Evolutionary conservation across 2,888 invertebrate genomes (phyloP).

Genomic region (Metalampra italica): DNA sequence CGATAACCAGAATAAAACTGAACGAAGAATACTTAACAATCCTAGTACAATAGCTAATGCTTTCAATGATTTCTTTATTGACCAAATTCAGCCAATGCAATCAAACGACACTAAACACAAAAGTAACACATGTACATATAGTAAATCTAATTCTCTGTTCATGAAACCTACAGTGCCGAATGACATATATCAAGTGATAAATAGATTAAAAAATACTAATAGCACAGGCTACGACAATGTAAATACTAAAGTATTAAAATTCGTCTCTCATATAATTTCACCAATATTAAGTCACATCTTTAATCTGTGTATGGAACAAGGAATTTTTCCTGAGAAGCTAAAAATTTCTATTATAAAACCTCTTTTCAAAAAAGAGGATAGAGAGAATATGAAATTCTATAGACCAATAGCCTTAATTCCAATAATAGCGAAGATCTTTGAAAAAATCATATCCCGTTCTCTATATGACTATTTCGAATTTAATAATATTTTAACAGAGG

Average conservation of each 20-base stretch:
- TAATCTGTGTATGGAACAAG: conserved; percentile 8
- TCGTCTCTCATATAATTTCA: not conserved
- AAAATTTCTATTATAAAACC: conserved; percentile 9
- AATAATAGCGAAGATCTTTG: conserved; percentile 8
- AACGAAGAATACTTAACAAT: conserved; percentile 1
- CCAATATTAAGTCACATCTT: conserved; percentile 4
- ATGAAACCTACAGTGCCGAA: conserved; percentile 7
- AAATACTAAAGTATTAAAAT: conserved; percentile 9
- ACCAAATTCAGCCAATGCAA: conserved; percentile 2
- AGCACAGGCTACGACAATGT: conserved; percentile 13
- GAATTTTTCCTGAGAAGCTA: conserved; percentile 6
- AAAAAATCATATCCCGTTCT: conserved; percentile 8
- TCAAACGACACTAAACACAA: not conserved
- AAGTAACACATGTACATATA: not conserved
- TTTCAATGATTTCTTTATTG: conserved; percentile 11
- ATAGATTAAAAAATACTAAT: conserved; percentile 9
- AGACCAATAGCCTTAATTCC: conserved; percentile 10
- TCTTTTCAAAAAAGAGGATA: conserved; percentile 8
- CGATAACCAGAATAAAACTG: no score
- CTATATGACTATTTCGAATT: conserved; percentile 6
- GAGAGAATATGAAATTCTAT: conserved; percentile 4
- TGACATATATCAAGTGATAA: conserved; percentile 8
- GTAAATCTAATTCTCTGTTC: not conserved
- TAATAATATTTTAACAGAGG: conserved; percentile 3
- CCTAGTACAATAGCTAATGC: conserved; percentile 6